These are phyloP conservation scores for Tarsius wallacei DNA, from an alignment of 2,797 vertebrate genomes.

Conservation along the genomic window DNA sequence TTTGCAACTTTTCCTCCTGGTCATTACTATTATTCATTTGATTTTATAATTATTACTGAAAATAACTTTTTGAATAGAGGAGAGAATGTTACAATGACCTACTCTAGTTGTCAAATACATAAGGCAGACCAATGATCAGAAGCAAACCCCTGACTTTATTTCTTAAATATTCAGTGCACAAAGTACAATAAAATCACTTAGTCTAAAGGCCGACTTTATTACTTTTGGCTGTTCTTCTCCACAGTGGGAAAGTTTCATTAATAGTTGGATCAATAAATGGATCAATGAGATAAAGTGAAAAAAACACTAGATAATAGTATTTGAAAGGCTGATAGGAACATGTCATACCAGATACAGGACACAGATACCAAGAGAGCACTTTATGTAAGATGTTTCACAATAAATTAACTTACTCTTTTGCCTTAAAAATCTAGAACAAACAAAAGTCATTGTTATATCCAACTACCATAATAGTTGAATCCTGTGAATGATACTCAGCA, in stretches of 20 bases:
- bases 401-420: slow-evolving; percentile 60
- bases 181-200: slow-evolving; percentile 13
- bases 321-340: slow-evolving; percentile 71
- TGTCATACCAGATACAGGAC: background rate
- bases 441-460: background rate
- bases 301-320: slow-evolving; percentile 79
- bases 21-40: background rate
- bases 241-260: slow-evolving; percentile 81
- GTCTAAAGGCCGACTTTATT: slow-evolving; percentile 64
- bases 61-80: background rate
- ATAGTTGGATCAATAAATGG: slow-evolving; percentile 79
- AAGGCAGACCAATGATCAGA: background rate
- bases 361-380: slow-evolving; percentile 23
- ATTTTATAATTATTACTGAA: background rate
- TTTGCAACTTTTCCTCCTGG: background rate
- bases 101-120: background rate
- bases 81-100: background rate
- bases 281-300: slow-evolving; percentile 79
- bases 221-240: slow-evolving; percentile 63
- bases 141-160: background rate
- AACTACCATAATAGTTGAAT: slow-evolving; percentile 45
- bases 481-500: slow-evolving; percentile 49
- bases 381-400: background rate
- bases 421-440: slow-evolving; percentile 69
- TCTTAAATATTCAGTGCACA: slow-evolving; percentile 63